Conservation (phyloP, 2,797 vertebrate genomes). For the Lithobates pipiens region DNA sequence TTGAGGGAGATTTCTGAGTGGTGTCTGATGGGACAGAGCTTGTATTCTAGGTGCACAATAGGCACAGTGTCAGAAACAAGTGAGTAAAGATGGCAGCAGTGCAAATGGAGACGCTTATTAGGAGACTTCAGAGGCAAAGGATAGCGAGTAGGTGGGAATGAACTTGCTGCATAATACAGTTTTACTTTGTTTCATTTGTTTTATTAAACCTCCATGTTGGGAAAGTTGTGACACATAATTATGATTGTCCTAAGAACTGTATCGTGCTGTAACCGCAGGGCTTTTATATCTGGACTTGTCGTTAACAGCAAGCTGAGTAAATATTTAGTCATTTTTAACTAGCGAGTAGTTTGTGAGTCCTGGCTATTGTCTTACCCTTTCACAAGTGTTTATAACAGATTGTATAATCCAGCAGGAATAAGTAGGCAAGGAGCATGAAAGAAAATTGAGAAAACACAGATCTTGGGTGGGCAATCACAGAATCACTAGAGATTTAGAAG, state of each 20-base stretch:
- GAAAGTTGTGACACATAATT: neutral
- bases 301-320: neutral
- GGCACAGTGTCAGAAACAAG: too few species aligned
- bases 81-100: too few species aligned
- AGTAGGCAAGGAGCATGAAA: neutral
- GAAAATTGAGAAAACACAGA: neutral
- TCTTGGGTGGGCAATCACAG: neutral
- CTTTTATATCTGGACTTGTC: neutral
- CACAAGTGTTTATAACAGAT: neutral
- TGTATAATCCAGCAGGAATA: neutral
- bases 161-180: neutral
- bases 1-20: too few species aligned
- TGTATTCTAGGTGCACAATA: too few species aligned
- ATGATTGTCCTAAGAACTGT: neutral
- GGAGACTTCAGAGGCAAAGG: too few species aligned
- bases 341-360: neutral
- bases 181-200: neutral
- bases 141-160: neutral
- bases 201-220: neutral
- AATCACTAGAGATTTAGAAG: neutral
- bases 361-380: neutral
- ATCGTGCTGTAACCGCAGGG: neutral
- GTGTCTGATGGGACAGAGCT: too few species aligned
- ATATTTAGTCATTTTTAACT: neutral
- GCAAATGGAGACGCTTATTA: too few species aligned